phyloP scores from a whole-genome alignment of 1,140 invertebrate species.

The Aporrectodea caliginosa region DNA sequence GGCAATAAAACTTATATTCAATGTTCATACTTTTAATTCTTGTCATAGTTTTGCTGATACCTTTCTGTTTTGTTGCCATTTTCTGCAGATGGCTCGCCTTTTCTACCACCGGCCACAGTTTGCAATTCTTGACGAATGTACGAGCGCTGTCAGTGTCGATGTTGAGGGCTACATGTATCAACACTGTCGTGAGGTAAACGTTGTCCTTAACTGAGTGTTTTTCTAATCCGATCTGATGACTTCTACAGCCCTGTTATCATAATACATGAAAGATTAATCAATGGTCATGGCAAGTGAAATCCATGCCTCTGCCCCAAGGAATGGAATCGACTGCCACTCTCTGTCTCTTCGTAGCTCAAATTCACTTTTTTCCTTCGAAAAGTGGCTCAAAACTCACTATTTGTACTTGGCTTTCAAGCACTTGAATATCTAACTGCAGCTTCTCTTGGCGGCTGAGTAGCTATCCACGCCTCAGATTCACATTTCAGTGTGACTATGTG shows the following conservation, averaged over 20 bases:
- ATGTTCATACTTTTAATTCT: neutral
- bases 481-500: too few relatives aligned
- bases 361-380: neutral
- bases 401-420: too few relatives aligned
- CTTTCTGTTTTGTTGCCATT: neutral
- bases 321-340: neutral
- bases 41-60: neutral
- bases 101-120: slow-evolving; percentile 98
- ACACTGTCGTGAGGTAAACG: slow-evolving; percentile 68
- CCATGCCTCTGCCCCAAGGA: neutral
- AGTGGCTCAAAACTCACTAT: too few relatives aligned
- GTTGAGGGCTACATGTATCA: slow-evolving; percentile 96
- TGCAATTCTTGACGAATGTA: slow-evolving; percentile 97
- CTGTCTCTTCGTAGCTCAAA: neutral
- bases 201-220: slow-evolving; percentile 7
- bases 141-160: slow-evolving; percentile 93
- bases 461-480: too few relatives aligned
- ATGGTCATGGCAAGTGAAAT: too few relatives aligned
- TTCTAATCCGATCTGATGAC: too few relatives aligned
- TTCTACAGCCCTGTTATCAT: too few relatives aligned
- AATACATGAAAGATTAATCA: too few relatives aligned
- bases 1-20: too few relatives aligned
- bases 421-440: too few relatives aligned
- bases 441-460: too few relatives aligned
- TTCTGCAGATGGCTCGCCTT: slow-evolving; percentile 80